These are phyloP conservation scores for Ommatoiulus sabulosus DNA, from an alignment of 2,888 invertebrate species.

Conservation along the genomic window DNA sequence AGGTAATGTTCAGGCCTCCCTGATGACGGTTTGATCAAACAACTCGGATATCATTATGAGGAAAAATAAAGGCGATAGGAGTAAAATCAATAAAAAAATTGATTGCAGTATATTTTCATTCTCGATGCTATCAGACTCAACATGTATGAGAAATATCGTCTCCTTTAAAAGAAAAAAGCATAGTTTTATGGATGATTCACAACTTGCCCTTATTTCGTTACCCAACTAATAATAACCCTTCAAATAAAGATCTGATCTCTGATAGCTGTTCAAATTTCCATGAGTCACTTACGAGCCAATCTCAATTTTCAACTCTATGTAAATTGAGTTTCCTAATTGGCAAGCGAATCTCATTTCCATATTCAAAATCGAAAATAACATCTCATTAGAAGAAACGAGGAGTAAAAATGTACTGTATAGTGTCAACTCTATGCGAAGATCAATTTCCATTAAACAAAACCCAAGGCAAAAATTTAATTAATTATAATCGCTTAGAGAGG, in stretches of 20 bases:
- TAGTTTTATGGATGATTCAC: not conserved
- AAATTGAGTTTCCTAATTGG: not conserved
- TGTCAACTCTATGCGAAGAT: not conserved
- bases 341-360: not conserved
- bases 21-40: too few relatives aligned
- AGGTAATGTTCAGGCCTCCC: too few relatives aligned
- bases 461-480: not conserved
- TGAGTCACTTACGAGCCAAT: not conserved
- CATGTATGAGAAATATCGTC: not conserved
- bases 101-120: too few relatives aligned
- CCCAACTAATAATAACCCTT: not conserved
- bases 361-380: conserved; percentile 19
- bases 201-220: not conserved
- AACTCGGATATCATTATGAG: too few relatives aligned
- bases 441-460: not conserved
- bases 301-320: not conserved
- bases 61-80: too few relatives aligned
- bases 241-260: not conserved
- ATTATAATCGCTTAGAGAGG: not conserved
- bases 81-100: too few relatives aligned
- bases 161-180: not conserved
- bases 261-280: not conserved
- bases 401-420: not conserved
- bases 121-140: too few relatives aligned
- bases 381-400: not conserved